Conservation (phyloP, 2,888 invertebrate species). For the Tenthredo mesomela region DNA sequence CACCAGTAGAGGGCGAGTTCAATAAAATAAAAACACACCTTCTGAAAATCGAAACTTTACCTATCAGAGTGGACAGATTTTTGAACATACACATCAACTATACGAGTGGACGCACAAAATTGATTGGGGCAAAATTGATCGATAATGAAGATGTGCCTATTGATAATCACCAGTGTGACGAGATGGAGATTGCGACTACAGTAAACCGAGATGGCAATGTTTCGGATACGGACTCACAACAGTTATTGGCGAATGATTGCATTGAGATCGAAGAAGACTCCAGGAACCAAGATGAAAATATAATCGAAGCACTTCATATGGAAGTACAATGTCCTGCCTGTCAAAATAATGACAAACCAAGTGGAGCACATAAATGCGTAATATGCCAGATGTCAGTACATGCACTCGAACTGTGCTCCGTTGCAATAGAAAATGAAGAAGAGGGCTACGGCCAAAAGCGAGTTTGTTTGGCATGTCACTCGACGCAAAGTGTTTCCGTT, state of each 20-base stretch:
- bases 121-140: conserved; percentile 31
- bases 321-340: conserved; percentile 24
- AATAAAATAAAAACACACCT: conserved; percentile 47
- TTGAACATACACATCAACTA: conserved; percentile 45
- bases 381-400: conserved; percentile 31
- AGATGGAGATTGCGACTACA: background rate
- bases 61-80: conserved; percentile 45
- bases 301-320: background rate
- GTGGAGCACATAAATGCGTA: conserved; percentile 26
- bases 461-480: conserved; percentile 29
- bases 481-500: conserved; percentile 32
- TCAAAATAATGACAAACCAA: conserved; percentile 16
- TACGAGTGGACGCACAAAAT: conserved; percentile 39
- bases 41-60: conserved; percentile 22
- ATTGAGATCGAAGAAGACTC: background rate
- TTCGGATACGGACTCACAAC: background rate
- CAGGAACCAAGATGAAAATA: background rate
- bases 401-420: conserved; percentile 25
- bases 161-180: background rate
- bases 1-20: conserved; percentile 33
- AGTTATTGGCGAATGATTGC: background rate
- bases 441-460: conserved; percentile 36
- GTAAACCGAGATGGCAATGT: background rate
- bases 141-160: background rate
- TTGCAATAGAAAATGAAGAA: conserved; percentile 9